Percentiles rank a stretch among this genome's conserved stretches.
phyloP scores from a whole-genome alignment of 2,888 invertebrate species.

The Xestia ashworthii region DNA sequence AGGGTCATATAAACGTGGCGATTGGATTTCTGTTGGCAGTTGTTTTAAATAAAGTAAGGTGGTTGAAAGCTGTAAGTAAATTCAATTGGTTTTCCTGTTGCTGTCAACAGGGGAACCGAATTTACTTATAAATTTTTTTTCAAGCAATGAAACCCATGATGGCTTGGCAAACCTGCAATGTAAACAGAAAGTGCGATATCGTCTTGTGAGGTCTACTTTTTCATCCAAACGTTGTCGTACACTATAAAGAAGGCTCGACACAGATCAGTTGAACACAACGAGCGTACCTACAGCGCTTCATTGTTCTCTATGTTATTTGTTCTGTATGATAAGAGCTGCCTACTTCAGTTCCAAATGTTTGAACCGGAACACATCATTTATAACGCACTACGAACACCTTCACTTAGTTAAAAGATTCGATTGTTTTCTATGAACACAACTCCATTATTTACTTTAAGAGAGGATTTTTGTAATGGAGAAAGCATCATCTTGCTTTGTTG shows the following conservation, averaged over 20 bases:
- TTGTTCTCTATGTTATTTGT: constrained; percentile 88
- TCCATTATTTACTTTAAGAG: constrained; percentile 49
- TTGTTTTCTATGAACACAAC: constrained; percentile 77
- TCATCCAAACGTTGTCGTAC: constrained; percentile 59
- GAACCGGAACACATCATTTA: constrained; percentile 83
- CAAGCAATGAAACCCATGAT: background rate
- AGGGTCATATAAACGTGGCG: constrained; percentile 9
- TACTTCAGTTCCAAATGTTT: constrained; percentile 84
- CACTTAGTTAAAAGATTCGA: constrained; percentile 83
- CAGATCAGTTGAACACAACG: constrained; percentile 78
- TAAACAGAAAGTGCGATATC: background rate
- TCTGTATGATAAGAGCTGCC: constrained; percentile 86
- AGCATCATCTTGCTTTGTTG: constrained; percentile 14
- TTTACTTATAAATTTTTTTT: too few species aligned
- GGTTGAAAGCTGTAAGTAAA: background rate
- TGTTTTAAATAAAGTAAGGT: constrained; percentile 6
- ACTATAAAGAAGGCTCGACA: constrained; percentile 74
- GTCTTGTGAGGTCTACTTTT: background rate
- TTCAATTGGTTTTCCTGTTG: background rate
- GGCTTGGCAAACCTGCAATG: background rate
- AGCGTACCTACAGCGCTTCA: constrained; percentile 82
- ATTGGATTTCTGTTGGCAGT: constrained; percentile 30
- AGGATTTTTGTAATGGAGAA: constrained; percentile 31
- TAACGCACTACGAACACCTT: constrained; percentile 79
- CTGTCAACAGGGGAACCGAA: background rate